Evolutionary conservation across 2,113 vertebrate genomes (phyloP), one percentile per base, ranked within the genome.

Genomic region (Peromyscus maniculatus): DNA sequence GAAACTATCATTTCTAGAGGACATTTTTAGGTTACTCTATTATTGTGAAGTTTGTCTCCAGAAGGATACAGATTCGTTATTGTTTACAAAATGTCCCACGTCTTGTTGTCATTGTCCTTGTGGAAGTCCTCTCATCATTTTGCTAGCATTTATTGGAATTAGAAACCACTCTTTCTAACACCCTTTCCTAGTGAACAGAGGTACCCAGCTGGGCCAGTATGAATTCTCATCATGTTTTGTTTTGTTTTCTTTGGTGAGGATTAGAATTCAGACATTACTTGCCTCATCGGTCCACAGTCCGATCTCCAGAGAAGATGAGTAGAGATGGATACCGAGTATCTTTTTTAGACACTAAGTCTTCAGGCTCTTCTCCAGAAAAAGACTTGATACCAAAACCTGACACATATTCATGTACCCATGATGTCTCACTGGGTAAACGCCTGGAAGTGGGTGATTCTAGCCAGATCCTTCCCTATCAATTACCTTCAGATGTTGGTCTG

Each of bases 241-340:
- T 93, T 66, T 86, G 77, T 80, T 80, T 39, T 87, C 55, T 91
- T 97, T 98, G 98, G 7, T 97, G 96, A 17, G 91, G 89, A 91
- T 96, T 89, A 97, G 98, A 98, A 94, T 96, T 98, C 91, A 96
- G 95, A 94, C 90, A 36, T 84, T 98, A 96, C 93, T 89, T 71
- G 0, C 90, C 97, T 97, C 93, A 1, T 80, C 98, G 97, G 31
- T 97, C 98, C 52, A 97, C 98, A 78, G 96, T 98, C 16, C 97
- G 92, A 52, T 98, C 98, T 55, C 96, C 98, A 93, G 97, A 98
- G 77, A 97, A 97, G 93, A 96, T 95, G 87, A 28, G 67, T 64
- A 98, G 97, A 96, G 98, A 98, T 96, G 98, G 96, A 3, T 97
- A 95, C 46, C 97, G 96, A 33, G 97, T 98, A 78, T 97, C 97